These are phyloP conservation scores for Erynnis tages DNA, from an alignment of 2,888 invertebrate genomes.

Conservation along the genomic window DNA sequence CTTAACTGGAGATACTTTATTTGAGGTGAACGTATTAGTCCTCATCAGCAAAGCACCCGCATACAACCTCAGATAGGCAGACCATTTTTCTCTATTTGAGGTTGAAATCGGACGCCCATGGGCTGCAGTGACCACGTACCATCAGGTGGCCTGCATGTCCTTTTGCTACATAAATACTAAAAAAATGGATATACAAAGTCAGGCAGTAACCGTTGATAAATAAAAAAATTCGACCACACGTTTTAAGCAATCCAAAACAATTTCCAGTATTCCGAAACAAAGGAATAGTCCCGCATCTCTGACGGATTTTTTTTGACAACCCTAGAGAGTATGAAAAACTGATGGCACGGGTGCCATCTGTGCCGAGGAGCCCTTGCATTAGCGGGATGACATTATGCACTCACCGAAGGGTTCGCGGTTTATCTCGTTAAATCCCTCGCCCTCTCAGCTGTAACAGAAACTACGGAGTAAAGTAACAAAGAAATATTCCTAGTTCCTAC, in stretches of 20 bases:
- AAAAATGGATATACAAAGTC: too few relatives aligned
- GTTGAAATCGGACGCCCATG: too few relatives aligned
- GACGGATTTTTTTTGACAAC: constrained; percentile 2
- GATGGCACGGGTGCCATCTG: constrained; percentile 74
- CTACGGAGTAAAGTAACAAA: not conserved
- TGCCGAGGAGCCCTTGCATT: constrained; percentile 73
- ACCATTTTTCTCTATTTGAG: too few relatives aligned
- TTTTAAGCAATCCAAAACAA: not conserved
- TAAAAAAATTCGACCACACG: too few relatives aligned
- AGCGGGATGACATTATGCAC: constrained; percentile 79
- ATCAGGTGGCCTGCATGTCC: too few relatives aligned
- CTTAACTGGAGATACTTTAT: too few relatives aligned
- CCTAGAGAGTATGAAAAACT: constrained; percentile 61
- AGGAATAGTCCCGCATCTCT: not conserved
- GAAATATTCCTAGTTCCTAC: not conserved
- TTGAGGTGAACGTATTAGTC: too few relatives aligned
- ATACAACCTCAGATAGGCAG: too few relatives aligned
- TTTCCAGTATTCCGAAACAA: not conserved
- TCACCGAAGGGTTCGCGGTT: constrained; percentile 69
- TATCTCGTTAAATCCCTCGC: constrained; percentile 69
- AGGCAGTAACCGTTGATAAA: too few relatives aligned
- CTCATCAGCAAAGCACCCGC: too few relatives aligned
- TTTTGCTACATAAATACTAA: too few relatives aligned
- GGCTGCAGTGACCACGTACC: too few relatives aligned
- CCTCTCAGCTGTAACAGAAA: constrained; percentile 37